Conservation (phyloP, 2,113 vertebrate species). For the Narcine bancroftii region DNA sequence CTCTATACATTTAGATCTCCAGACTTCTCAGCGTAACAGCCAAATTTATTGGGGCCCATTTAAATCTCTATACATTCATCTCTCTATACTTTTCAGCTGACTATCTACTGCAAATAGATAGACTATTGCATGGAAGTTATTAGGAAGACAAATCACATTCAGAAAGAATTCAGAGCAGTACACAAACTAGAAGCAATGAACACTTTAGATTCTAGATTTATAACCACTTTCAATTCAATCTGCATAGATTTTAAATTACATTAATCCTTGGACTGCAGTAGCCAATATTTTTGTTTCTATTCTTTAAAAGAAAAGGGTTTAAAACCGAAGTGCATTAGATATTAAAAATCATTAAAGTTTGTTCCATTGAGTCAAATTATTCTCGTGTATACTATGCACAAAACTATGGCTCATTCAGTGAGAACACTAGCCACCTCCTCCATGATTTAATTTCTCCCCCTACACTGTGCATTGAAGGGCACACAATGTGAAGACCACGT, state of each 20-base stretch:
- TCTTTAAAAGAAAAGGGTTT: neutral
- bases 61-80: neutral
- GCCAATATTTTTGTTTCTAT: conserved; percentile 24
- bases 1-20: neutral
- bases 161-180: neutral
- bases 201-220: neutral
- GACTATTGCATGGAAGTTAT: neutral
- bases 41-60: neutral
- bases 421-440: too few relatives aligned
- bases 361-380: neutral
- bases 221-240: neutral
- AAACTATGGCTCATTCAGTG: neutral
- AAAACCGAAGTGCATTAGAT: neutral
- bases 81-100: neutral
- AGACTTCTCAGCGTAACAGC: neutral
- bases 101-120: neutral
- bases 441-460: neutral
- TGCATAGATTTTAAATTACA: neutral
- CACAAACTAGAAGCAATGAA: neutral
- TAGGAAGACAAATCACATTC: neutral
- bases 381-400: neutral
- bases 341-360: neutral
- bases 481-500: too few relatives aligned
- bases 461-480: neutral
- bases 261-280: conserved; percentile 6